Evolutionary conservation across 2,888 invertebrate genomes (phyloP), one percentile per base, ranked within the genome.

Genomic region (Scaptomyza reducta): DNA sequence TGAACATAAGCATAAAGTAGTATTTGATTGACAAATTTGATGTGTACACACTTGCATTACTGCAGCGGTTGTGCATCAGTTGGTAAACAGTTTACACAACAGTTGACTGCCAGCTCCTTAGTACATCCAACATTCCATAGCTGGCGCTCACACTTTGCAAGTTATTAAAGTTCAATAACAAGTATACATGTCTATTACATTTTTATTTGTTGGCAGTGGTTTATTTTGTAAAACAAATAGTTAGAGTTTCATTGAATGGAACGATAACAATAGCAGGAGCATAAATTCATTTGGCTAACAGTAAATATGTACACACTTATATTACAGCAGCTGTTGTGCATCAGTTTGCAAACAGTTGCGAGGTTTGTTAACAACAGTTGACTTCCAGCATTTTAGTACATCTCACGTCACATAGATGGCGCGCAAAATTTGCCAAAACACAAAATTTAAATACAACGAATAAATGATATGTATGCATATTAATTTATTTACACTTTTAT

Each of bases 321-420:
- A 3, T 6, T 10, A 7, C 22, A 27, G 13, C 9, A 31, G n/a
- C 18, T 33, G 31, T 18, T 33, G 31, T 5, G 25, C 16, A 16
- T 16, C 4, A 47, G 16, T 18, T 29, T 46, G 27, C 33, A 14
- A 50, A 50, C 35, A 22, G 49, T 14, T 50, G 35, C 4, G 22
- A 18, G 6, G 35, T 13, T 33, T 13, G 22, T 22, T 22, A n/a
- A n/a, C 4, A 50, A 13, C 50, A 38, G 35, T 18, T 50, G 35
- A 14, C 14, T 10, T 4, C 22, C 6, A n/a, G n/a, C n/a, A 0
- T 1, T 9, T 6, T 13, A 14, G 35, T 59, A 10, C 27, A 11
- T 14, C 14, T 59, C 7, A 22, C 6, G 5, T 10, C n/a, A 4
- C 29, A 60, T 2, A 60, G 16, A 31, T 45, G 22, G 59, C 59